phyloP scores from a whole-genome alignment of 2,888 invertebrate genomes.

The Lycocerus yunnanus region DNA sequence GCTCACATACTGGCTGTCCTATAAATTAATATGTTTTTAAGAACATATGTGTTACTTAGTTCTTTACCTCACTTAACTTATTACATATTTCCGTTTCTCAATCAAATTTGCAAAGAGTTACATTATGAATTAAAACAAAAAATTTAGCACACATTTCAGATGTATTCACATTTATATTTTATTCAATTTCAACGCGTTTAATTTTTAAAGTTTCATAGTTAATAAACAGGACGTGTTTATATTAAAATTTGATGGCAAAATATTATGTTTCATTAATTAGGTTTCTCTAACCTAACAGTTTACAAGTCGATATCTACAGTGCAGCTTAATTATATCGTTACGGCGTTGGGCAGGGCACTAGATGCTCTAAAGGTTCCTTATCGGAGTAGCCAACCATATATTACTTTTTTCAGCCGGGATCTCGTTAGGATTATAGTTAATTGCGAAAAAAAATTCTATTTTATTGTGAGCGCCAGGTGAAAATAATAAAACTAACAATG shows the following conservation, averaged over 20 bases:
- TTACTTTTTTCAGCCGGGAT: too few relatives aligned
- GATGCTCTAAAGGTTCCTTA: too few relatives aligned
- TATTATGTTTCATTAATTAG: neutral
- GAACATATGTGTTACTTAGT: slow-evolving; percentile 9
- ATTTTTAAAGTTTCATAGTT: neutral
- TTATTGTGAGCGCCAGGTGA: too few relatives aligned
- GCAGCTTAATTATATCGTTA: too few relatives aligned
- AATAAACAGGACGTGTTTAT: neutral
- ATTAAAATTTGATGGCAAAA: neutral
- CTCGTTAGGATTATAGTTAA: too few relatives aligned
- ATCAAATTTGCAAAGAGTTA: neutral
- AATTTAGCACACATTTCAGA: neutral
- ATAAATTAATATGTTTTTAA: slow-evolving; percentile 27
- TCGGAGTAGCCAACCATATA: too few relatives aligned
- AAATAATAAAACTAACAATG: too few relatives aligned
- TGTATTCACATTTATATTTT: neutral
- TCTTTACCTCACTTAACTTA: neutral
- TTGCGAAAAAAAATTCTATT: too few relatives aligned
- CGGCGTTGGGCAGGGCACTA: too few relatives aligned
- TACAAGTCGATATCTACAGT: neutral
- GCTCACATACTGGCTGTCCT: slow-evolving; percentile 19
- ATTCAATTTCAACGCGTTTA: neutral
- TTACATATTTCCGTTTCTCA: neutral
- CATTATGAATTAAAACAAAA: neutral
- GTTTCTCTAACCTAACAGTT: too few relatives aligned